phyloP scores from a whole-genome alignment of 2,113 vertebrate species.

The Tringa solitaria region DNA sequence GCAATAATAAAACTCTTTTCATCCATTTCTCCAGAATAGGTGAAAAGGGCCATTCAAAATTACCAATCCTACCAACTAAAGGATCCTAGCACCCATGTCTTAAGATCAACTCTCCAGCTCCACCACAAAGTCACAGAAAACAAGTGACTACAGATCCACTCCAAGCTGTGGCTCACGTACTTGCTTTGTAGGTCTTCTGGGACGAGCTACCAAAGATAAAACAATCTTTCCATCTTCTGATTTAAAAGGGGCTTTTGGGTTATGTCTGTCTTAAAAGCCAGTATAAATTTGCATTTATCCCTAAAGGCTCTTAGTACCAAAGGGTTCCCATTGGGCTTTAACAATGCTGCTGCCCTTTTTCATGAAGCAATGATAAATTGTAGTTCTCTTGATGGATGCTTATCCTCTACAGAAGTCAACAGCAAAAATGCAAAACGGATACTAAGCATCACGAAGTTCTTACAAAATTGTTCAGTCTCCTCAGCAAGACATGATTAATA shows the following conservation, averaged over 20 bases:
- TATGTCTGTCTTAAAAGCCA: slow-evolving; percentile 16
- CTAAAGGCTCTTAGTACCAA: background rate
- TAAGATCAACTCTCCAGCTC: background rate
- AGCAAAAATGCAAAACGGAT: background rate
- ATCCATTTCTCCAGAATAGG: background rate
- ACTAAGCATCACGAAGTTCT: background rate
- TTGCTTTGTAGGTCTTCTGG: slow-evolving; percentile 4
- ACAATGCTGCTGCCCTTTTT: slow-evolving; percentile 49
- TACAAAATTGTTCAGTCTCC: background rate
- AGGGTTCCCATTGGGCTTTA: slow-evolving; percentile 22
- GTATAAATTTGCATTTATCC: slow-evolving; percentile 33
- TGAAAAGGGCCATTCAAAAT: background rate
- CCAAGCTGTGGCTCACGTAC: background rate
- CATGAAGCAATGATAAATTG: background rate
- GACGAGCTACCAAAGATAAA: slow-evolving; percentile 55
- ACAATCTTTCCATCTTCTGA: slow-evolving; percentile 20
- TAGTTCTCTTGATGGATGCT: slow-evolving; percentile 26
- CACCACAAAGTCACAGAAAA: background rate
- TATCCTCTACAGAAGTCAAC: background rate
- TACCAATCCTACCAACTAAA: background rate
- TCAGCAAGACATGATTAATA: background rate
- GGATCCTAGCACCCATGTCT: background rate
- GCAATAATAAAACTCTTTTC: background rate
- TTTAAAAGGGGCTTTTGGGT: slow-evolving; percentile 44
- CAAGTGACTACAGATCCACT: background rate